phyloP scores from a whole-genome alignment of 2,888 invertebrate species.

The Mycalesis mineus region DNA sequence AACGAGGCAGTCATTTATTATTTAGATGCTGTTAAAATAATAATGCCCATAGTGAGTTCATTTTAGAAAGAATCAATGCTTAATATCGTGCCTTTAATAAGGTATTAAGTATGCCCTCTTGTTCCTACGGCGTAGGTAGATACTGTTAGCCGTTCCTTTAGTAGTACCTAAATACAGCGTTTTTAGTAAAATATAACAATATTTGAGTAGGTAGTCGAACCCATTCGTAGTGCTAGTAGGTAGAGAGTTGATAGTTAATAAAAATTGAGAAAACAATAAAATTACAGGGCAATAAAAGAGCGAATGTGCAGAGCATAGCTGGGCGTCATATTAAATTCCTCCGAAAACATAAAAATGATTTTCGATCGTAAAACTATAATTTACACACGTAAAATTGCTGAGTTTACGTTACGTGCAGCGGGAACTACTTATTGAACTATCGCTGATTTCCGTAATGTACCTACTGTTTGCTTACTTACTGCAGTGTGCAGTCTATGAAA shows the following conservation, averaged over 20 bases:
- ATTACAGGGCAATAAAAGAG: conserved; percentile 76
- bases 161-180: too few relatives aligned
- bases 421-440: conserved; percentile 22
- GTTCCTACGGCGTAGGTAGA: too few relatives aligned
- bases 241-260: conserved; percentile 73
- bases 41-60: too few relatives aligned
- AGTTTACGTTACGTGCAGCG: conserved; percentile 56
- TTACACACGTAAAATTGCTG: conserved; percentile 78
- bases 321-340: conserved; percentile 77
- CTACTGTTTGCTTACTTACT: not conserved
- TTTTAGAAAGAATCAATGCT: too few relatives aligned
- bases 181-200: too few relatives aligned
- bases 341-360: conserved; percentile 78
- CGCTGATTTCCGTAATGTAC: conserved; percentile 16
- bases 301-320: conserved; percentile 73
- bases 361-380: conserved; percentile 79
- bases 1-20: too few relatives aligned
- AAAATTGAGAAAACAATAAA: conserved; percentile 79
- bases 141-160: too few relatives aligned
- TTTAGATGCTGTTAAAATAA: too few relatives aligned
- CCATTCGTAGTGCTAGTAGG: not conserved
- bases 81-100: too few relatives aligned
- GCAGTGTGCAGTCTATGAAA: not conserved
- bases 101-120: too few relatives aligned
- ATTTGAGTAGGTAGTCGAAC: too few relatives aligned